Evolutionary conservation across 23 tunicate species (phyloP), one percentile per base, ranked within the genome.

Genomic region (Trididemnum miniatum): DNA sequence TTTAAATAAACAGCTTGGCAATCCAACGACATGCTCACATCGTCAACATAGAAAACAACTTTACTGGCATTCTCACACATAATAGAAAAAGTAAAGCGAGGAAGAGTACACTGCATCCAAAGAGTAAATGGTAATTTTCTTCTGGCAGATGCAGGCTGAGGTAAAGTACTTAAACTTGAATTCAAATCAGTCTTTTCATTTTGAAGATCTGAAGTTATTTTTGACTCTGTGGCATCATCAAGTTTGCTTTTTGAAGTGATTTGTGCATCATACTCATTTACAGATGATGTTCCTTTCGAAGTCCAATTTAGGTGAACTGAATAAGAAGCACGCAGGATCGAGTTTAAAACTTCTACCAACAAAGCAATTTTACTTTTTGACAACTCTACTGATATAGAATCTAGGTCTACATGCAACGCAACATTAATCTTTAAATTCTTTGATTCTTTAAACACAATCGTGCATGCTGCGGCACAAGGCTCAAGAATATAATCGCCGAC

Each of bases 81-180:
- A 3, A 82, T 32, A 31, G 75, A 20, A 18, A 82, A 28, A 9
- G 73, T 34, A 35, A 88, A 79, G 23, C 83, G 36, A 0, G 93
- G 79, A 51, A 88, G 75, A 24, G 93, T 88, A 35, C 93, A 88
- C 66, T 88, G 93, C 28, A 88, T 72, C 93, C 93, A 88, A 2
- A 88, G 28, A 34, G 84, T 79, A 35, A 78, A 79, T 30, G 82
- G 81, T 4, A 85, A 50, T 22, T 83, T 73, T 4, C 20, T 33
- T 20, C 30, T 23, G 15, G 30, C 28, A 39, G 79, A 3, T 37
- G 30, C 30, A 2, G 79, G 79, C 1, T 5, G 31, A 5, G 20
- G 37, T 34, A 73, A 31, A 67, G 33, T 44, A 82, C 86, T 82
- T 1, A 35, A 1, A 83, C 36, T 60, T 35, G 87, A 83, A 2